phyloP scores from a whole-genome alignment of 2,888 invertebrate genomes.

The Hylaea fasciaria region DNA sequence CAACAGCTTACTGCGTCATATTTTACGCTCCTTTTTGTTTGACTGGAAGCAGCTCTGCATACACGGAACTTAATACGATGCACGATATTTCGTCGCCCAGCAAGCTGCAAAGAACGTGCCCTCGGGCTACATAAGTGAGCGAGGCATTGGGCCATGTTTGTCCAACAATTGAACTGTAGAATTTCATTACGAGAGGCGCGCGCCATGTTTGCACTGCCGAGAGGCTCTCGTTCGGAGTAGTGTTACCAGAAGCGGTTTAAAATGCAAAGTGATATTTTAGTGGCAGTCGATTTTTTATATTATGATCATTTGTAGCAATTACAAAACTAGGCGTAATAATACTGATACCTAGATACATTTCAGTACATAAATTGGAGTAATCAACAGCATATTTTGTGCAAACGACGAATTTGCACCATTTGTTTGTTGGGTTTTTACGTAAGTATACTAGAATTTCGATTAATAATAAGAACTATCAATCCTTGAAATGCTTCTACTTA shows the following conservation, averaged over 20 bases:
- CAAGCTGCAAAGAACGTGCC: slow-evolving; percentile 20
- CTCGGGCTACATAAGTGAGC: slow-evolving; percentile 27
- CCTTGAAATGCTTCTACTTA: too few relatives aligned
- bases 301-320: too few relatives aligned
- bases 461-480: too few relatives aligned
- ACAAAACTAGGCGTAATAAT: too few relatives aligned
- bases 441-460: too few relatives aligned
- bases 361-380: too few relatives aligned
- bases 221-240: slow-evolving; percentile 16
- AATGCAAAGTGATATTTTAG: neutral
- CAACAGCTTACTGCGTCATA: neutral
- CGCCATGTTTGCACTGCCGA: slow-evolving; percentile 31
- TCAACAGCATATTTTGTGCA: too few relatives aligned
- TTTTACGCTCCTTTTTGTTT: too few relatives aligned
- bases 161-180: slow-evolving; percentile 40
- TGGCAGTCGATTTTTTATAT: too few relatives aligned
- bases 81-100: slow-evolving; percentile 13
- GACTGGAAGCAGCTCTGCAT: neutral
- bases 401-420: too few relatives aligned
- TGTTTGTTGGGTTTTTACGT: too few relatives aligned
- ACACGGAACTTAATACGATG: neutral
- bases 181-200: slow-evolving; percentile 32
- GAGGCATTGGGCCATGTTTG: slow-evolving; percentile 32
- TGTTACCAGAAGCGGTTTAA: slow-evolving; percentile 14
- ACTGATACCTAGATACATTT: too few relatives aligned